Base-by-base conservation (phyloP, 1,140 invertebrate genomes). In the Zaprionus taronus region DNA sequence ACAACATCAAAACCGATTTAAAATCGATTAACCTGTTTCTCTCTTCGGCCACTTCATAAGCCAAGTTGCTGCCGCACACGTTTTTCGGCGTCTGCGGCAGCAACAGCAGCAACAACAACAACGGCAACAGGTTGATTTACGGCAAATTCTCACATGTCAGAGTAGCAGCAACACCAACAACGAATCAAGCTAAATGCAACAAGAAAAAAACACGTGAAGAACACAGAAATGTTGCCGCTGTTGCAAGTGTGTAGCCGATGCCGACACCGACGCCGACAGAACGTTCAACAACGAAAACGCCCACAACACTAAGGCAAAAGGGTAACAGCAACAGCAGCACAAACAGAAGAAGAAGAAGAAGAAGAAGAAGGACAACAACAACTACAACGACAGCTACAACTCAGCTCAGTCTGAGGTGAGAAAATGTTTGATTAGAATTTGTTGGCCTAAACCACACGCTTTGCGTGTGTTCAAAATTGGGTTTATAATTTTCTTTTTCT, bases 21-120 rank as follows among this genome's bases (percentile, higher is more conserved):
- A 91, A 91, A 91, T 91, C 89, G 89, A 91, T 91, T 91, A 91
- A 91, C 89, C 84, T 90, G 85, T 90, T 90, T 90, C 85, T 83
- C 77, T 62, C 58, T 82, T 51, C 20, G 47, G 85, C 81, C 85
- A 81, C 73, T 83, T 90, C 81, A 89, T 84, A 89, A 89, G 84
- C 67, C 82, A 81, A 83, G 71, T 69, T 67, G 76, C 69, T 71
- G 85, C 72, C 77, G 84, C 84, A 72, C 73, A 77, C 83, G 81
- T 57, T 71, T 64, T 60, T 77, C 75, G 57, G 67, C 70, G 69
- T 78, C 62, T 58, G 71, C 53, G 74, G 77, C 82, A 81, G 47
- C 81, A 75, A 17, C 73, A 72, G 17, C 76, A 81, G 26, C 79
- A 61, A 62, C 66, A 80, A 41, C 63, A 68, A 57, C 67, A 72